These are phyloP conservation scores for Molorchus minor DNA, from an alignment of 2,888 invertebrate species.

Conservation along the genomic window DNA sequence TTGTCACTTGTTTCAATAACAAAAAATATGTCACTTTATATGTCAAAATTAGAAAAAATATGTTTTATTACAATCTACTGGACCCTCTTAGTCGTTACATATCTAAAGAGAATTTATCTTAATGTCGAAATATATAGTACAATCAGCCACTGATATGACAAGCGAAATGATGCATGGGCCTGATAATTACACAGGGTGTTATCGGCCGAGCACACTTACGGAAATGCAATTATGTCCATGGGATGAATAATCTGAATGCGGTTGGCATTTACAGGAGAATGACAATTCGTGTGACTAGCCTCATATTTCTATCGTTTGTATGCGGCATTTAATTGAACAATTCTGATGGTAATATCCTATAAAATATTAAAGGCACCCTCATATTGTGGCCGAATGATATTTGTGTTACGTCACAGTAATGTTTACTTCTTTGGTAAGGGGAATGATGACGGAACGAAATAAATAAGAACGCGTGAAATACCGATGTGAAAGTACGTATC, in stretches of 20 bases:
- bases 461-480: too few relatives aligned
- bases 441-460: too few relatives aligned
- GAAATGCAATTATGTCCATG: conserved; percentile 58
- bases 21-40: too few relatives aligned
- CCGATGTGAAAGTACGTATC: too few relatives aligned
- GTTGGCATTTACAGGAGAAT: conserved; percentile 48
- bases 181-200: conserved; percentile 58
- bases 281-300: conserved; percentile 44
- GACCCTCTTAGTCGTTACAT: too few relatives aligned
- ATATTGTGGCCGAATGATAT: conserved; percentile 3
- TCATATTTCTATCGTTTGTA: conserved; percentile 31
- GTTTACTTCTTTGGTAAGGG: too few relatives aligned
- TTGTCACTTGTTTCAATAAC: too few relatives aligned
- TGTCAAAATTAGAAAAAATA: too few relatives aligned
- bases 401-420: conserved; percentile 20
- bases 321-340: conserved; percentile 43
- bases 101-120: conserved; percentile 15
- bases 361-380: conserved; percentile 43
- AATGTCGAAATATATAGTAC: conserved; percentile 26
- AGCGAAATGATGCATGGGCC: conserved; percentile 53
- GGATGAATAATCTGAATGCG: conserved; percentile 58
- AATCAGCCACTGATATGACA: conserved; percentile 47
- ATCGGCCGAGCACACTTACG: conserved; percentile 55
- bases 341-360: conserved; percentile 47
- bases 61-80: too few relatives aligned